These are phyloP conservation scores for Porites rus DNA, from an alignment of 92 coral and sea anemone genomes.

Conservation along the genomic window DNA sequence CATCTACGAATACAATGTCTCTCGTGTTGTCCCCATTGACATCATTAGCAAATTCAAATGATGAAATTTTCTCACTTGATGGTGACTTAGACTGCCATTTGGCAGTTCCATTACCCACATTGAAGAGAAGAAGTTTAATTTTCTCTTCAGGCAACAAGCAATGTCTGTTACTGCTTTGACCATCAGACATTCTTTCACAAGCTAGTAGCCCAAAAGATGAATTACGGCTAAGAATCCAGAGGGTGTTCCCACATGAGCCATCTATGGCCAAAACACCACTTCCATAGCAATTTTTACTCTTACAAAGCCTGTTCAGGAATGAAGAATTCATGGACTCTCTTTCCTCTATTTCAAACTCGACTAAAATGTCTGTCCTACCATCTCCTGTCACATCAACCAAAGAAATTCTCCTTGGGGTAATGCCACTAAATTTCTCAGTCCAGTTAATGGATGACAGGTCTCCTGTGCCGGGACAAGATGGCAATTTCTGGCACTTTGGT, in stretches of 20 bases:
- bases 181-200: constrained; percentile 30
- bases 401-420: constrained; percentile 46
- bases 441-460: constrained; percentile 44
- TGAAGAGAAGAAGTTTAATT: constrained; percentile 36
- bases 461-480: constrained; percentile 42
- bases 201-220: constrained; percentile 47
- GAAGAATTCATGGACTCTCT: constrained; percentile 28
- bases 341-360: constrained; percentile 29
- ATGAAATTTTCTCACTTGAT: constrained; percentile 25
- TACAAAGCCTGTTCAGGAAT: constrained; percentile 46
- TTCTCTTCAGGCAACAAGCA: constrained; percentile 63
- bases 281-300: constrained; percentile 37
- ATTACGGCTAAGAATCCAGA: constrained; percentile 56
- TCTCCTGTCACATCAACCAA: constrained; percentile 37
- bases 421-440: constrained; percentile 65
- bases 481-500: constrained; percentile 65
- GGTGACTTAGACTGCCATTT: constrained; percentile 65
- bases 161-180: constrained; percentile 20
- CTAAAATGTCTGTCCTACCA: constrained; percentile 35
- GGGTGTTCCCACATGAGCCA: constrained; percentile 50
- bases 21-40: constrained; percentile 54
- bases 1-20: constrained; percentile 60
- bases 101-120: constrained; percentile 52
- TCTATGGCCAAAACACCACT: constrained; percentile 58
- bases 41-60: constrained; percentile 64